Conservation (phyloP, 2,888 invertebrate genomes). For the Hemistola chrysoprasaria region DNA sequence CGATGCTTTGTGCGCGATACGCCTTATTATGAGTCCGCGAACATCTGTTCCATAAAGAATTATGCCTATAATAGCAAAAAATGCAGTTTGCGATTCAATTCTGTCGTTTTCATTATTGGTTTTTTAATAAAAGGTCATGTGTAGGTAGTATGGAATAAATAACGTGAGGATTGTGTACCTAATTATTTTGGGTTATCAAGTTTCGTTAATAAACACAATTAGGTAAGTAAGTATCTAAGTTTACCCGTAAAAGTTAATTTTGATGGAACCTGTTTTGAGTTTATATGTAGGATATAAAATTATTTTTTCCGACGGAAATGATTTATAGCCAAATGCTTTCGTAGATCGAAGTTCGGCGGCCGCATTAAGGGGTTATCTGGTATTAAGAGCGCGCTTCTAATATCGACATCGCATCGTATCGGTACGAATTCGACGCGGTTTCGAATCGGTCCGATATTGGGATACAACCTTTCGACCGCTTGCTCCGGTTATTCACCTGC, state of each 20-base stretch:
- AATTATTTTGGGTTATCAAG: conserved; percentile 1
- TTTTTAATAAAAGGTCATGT: conserved; percentile 34
- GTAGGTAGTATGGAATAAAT: conserved; percentile 31
- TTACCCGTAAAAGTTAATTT: too few relatives aligned
- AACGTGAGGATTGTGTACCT: neutral
- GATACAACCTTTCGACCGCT: conserved; percentile 35
- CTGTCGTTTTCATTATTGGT: conserved; percentile 38
- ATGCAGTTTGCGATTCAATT: conserved; percentile 52
- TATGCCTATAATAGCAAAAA: conserved; percentile 70
- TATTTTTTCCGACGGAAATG: conserved; percentile 31
- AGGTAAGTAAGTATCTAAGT: too few relatives aligned
- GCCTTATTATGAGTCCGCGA: conserved; percentile 78
- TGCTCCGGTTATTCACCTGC: conserved; percentile 71
- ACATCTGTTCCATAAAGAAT: conserved; percentile 74
- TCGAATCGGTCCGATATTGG: conserved; percentile 56
- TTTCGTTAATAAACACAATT: neutral
- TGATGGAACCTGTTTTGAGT: too few relatives aligned
- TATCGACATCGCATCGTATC: conserved; percentile 16
- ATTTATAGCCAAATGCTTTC: conserved; percentile 28
- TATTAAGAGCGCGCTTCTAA: conserved; percentile 26
- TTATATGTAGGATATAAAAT: conserved; percentile 5
- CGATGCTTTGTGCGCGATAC: conserved; percentile 79
- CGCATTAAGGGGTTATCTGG: conserved; percentile 73
- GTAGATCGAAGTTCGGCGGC: conserved; percentile 51
- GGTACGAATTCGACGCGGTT: conserved; percentile 64